Conservation (phyloP, 1,140 invertebrate species). For the Aporrectodea caliginosa region DNA sequence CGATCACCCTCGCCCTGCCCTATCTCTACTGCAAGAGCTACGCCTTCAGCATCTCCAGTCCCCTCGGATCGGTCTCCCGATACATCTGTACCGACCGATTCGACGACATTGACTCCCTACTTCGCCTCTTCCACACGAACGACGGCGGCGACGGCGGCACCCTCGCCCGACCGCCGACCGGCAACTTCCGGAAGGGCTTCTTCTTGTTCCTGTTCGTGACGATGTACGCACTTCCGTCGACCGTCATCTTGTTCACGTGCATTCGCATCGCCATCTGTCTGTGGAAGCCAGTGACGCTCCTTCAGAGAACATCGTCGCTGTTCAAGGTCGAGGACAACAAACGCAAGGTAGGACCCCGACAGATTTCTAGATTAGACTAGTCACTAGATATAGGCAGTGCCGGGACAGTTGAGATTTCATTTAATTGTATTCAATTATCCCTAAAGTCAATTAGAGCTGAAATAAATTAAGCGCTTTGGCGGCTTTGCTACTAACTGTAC, state of each 20-base stretch:
- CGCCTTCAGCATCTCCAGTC: slow-evolving; percentile 46
- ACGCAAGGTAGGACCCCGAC: background rate
- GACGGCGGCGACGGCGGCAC: background rate
- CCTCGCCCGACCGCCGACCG: background rate
- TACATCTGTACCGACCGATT: slow-evolving; percentile 54
- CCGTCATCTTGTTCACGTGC: slow-evolving; percentile 56
- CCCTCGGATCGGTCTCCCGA: slow-evolving; percentile 46
- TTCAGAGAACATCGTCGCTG: background rate
- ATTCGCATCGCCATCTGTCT: slow-evolving; percentile 48
- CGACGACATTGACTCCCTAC: slow-evolving; percentile 42
- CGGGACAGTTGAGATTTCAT: too few species aligned
- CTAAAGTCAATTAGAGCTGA: too few species aligned
- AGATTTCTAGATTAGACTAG: too few species aligned
- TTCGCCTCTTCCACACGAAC: background rate
- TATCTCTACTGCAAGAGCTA: slow-evolving; percentile 48
- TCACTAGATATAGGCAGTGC: too few species aligned
- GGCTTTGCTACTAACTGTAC: too few species aligned
- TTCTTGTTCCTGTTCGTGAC: slow-evolving; percentile 56
- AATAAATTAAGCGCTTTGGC: too few species aligned
- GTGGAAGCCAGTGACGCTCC: background rate
- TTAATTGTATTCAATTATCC: too few species aligned
- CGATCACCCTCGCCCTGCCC: slow-evolving; percentile 51
- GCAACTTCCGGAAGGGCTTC: slow-evolving; percentile 51
- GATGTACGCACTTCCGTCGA: slow-evolving; percentile 55
- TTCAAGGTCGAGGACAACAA: background rate